Conservation (phyloP, 2,888 invertebrate species). For the Acanthosoma haemorrhoidale region DNA sequence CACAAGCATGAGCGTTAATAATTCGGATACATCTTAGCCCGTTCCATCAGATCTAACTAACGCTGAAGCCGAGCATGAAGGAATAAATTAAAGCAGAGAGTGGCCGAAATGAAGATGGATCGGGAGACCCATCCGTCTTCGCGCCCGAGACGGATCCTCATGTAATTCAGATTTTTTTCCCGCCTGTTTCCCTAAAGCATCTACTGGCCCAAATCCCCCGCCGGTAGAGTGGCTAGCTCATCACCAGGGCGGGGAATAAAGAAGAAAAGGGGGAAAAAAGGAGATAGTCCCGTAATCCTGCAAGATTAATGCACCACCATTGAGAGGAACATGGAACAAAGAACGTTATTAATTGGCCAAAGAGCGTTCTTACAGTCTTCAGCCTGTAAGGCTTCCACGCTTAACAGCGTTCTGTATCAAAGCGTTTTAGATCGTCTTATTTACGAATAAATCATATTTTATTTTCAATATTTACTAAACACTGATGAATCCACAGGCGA, state of each 20-base stretch:
- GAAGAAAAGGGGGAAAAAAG: neutral
- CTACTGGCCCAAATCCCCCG: neutral
- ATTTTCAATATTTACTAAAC: too few relatives aligned
- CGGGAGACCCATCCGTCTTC: neutral
- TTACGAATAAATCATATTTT: too few relatives aligned
- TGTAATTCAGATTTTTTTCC: conserved; percentile 4
- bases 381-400: too few relatives aligned
- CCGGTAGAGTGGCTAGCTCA: neutral
- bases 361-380: neutral
- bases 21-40: too few relatives aligned
- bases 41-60: too few relatives aligned
- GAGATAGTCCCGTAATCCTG: neutral
- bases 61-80: neutral
- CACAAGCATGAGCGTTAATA: too few relatives aligned
- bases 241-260: neutral
- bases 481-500: too few relatives aligned
- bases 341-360: neutral
- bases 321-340: neutral
- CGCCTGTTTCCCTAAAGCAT: neutral
- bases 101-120: neutral
- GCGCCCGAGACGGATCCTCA: neutral
- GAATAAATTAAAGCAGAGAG: neutral
- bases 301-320: conserved; percentile 6
- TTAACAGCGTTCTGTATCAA: too few relatives aligned
- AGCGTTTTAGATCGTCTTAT: too few relatives aligned